phyloP scores from a whole-genome alignment of 2,797 vertebrate genomes.

The Thalassophryne amazonica region DNA sequence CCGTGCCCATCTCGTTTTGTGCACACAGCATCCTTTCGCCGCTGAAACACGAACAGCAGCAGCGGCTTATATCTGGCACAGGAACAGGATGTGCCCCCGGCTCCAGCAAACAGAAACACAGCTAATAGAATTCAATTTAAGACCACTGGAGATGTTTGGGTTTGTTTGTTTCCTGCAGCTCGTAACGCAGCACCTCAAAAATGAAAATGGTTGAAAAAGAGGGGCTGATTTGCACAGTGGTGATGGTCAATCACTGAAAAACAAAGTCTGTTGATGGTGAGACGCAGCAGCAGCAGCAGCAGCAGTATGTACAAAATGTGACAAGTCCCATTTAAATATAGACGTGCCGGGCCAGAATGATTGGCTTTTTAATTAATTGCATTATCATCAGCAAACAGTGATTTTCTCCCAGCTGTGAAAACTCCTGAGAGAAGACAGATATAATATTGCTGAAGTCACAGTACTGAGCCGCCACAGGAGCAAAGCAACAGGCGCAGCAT shows the following conservation, averaged over 20 bases:
- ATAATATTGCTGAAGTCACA: slow-evolving; percentile 57
- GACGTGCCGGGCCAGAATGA: slow-evolving; percentile 67
- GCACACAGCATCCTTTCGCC: slow-evolving; percentile 28
- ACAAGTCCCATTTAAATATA: slow-evolving; percentile 60
- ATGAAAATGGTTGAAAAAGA: slow-evolving; percentile 43
- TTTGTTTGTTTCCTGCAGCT: slow-evolving; percentile 12
- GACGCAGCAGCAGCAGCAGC: slow-evolving; percentile 18
- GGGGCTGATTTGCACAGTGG: slow-evolving; percentile 40
- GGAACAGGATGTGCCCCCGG: slow-evolving; percentile 33
- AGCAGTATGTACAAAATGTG: slow-evolving; percentile 49
- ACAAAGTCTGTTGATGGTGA: slow-evolving; percentile 41
- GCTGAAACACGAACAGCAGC: slow-evolving; percentile 36
- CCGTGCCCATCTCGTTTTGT: slow-evolving; percentile 5
- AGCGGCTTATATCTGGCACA: slow-evolving; percentile 46
- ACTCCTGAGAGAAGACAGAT: slow-evolving; percentile 73
- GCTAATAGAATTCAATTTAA: slow-evolving; percentile 36
- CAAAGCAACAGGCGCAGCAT: slow-evolving; percentile 54
- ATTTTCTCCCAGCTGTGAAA: slow-evolving; percentile 65
- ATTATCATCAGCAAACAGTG: slow-evolving; percentile 78
- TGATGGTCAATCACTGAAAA: slow-evolving; percentile 28
- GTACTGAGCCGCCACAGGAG: slow-evolving; percentile 52
- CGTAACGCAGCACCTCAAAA: slow-evolving; percentile 27
- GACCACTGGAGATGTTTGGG: slow-evolving; percentile 2
- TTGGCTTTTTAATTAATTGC: slow-evolving; percentile 78
- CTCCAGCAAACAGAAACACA: slow-evolving; percentile 29